Evolutionary conservation across 2,113 vertebrate species (phyloP), one percentile per base, ranked within the genome.

Genomic region (Malurus elegans): DNA sequence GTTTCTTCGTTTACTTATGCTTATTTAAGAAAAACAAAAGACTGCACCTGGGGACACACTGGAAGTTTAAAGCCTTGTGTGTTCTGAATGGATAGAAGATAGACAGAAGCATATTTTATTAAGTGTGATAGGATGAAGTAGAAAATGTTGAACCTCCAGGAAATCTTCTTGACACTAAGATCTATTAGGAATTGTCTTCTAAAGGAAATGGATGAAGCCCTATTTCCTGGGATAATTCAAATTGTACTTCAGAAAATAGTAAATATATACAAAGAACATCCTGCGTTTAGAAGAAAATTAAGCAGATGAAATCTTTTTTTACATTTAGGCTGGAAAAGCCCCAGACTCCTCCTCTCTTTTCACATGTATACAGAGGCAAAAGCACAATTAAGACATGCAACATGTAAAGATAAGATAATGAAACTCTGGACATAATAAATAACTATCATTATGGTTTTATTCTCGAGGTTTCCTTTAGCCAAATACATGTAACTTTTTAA

Each of bases 181-280:
- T 96, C 64, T 92, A 94, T 91, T 95, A 89, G 40, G 44, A 92
- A 88, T 93, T 93, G 64, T 92, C 69, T 81, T 70, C 69, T 81
- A 84, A 78, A 96, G 92, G 86, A 96, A 97, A 92, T 86, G 94
- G 69, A 92, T 56, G 65, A 95, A 96, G 86, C 51, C 32, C 15
- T 81, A 51, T 60, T 95, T 96, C 96, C 96, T 97, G 95, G 72
- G 50, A 89, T 94, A 94, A 94, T 67, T 93, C 86, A 93, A 96
- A 80, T 78, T 74, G 75, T 90, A 88, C 76, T 94, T 86, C 88
- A 91, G 65, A 92, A 94, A 93, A 93, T 44, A 94, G 72, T 88
- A 95, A 93, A 95, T 67, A 97, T 96, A 95, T 89, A 94, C 86
- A 95, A 95, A 95, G 96, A 86, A 96, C 94, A 95, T 96, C 96